A percentile compares a stretch with the other conserved stretches of the same genome.
Conservation (phyloP, 1,140 invertebrate genomes). For the Bombus sibiricus region DNA sequence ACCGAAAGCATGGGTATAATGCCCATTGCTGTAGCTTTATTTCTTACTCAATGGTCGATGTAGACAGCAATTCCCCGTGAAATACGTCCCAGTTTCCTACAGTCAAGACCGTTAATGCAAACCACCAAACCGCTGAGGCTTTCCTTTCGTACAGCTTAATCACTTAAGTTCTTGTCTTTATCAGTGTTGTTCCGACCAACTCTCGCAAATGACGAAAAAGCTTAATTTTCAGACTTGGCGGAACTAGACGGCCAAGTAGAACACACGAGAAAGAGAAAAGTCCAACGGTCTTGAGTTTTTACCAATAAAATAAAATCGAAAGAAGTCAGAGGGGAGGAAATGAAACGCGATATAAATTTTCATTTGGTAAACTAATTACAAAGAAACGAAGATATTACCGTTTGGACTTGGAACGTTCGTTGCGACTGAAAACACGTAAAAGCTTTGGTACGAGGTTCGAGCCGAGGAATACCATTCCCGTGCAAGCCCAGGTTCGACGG, state of each 20-base stretch:
- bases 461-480: conserved; percentile 7
- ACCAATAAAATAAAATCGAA: background rate
- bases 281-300: background rate
- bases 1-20: conserved; percentile 63
- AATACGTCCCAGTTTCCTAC: conserved; percentile 63
- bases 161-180: conserved; percentile 67
- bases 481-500: conserved; percentile 37
- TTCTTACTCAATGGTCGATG: conserved; percentile 66
- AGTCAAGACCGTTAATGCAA: conserved; percentile 70
- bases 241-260: background rate
- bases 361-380: background rate
- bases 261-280: background rate
- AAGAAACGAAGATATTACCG: background rate
- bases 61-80: conserved; percentile 68
- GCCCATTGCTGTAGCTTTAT: conserved; percentile 62
- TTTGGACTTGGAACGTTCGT: background rate
- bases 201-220: conserved; percentile 18
- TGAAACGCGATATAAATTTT: background rate
- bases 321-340: background rate
- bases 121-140: conserved; percentile 64
- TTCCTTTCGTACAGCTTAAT: conserved; percentile 68
- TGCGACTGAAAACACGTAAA: too few species aligned
- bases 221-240: conserved; percentile 45
- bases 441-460: background rate
- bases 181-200: conserved; percentile 61